Evolutionary conservation across 2,888 invertebrate species (phyloP).

Genomic region (Glaucopsyche alexis): DNA sequence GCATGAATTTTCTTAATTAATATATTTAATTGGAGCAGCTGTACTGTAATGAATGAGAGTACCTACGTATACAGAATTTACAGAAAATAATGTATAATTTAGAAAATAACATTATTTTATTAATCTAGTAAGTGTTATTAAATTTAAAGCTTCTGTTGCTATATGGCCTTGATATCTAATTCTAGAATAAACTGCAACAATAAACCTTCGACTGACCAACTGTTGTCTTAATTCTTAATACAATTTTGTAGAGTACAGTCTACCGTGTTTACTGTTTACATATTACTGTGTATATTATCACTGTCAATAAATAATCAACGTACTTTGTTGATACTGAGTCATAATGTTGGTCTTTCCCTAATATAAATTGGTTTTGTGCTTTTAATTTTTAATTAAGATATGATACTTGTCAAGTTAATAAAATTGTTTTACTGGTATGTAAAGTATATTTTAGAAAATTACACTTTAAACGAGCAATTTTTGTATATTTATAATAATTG

Average conservation of each 20-base stretch:
- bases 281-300: background rate
- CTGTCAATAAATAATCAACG: background rate
- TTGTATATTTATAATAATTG: too few relatives aligned
- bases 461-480: too few relatives aligned
- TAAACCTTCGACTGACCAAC: slow-evolving; percentile 11
- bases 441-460: too few relatives aligned
- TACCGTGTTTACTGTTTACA: background rate
- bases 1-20: background rate
- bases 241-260: background rate
- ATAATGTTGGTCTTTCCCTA: too few relatives aligned
- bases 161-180: slow-evolving; percentile 1
- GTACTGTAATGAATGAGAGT: too few relatives aligned
- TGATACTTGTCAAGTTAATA: too few relatives aligned
- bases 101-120: background rate
- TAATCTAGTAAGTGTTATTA: background rate
- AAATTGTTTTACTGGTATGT: too few relatives aligned
- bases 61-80: background rate
- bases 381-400: too few relatives aligned
- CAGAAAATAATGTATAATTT: background rate
- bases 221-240: slow-evolving; percentile 5
- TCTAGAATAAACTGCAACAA: slow-evolving; percentile 8
- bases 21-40: background rate
- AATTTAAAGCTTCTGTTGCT: slow-evolving; percentile 5
- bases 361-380: too few relatives aligned
- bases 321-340: background rate